phyloP scores from a whole-genome alignment of 2,888 invertebrate species.

The Selenia dentaria region DNA sequence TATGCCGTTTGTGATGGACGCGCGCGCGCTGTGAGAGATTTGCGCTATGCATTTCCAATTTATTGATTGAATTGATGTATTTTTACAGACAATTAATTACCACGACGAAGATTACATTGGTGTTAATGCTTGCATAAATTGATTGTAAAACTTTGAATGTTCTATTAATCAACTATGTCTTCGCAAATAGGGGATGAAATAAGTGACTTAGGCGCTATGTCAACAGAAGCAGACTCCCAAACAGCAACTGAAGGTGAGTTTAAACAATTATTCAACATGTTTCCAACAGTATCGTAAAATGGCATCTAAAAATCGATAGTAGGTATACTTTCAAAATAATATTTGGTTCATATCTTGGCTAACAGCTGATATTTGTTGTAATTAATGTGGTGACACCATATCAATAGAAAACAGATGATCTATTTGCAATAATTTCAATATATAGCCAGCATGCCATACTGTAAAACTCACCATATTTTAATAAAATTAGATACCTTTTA shows the following conservation, averaged over 20 bases:
- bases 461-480: no score
- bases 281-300: constrained; percentile 10
- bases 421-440: no score
- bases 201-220: constrained; percentile 59
- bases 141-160: not conserved
- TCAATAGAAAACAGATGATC: no score
- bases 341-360: no score
- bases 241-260: constrained; percentile 75
- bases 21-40: constrained; percentile 1
- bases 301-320: constrained; percentile 12
- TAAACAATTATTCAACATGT: constrained; percentile 39
- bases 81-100: not conserved
- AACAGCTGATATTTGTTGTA: constrained; percentile 19
- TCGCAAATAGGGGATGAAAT: constrained; percentile 66
- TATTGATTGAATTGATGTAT: constrained; percentile 8
- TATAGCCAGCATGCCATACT: no score
- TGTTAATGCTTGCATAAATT: not conserved
- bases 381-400: no score
- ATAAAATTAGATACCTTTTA: no score
- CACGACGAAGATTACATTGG: not conserved
- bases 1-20: constrained; percentile 11
- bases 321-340: no score
- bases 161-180: constrained; percentile 36
- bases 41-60: constrained; percentile 2
- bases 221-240: constrained; percentile 72